Conservation (phyloP, 2,888 invertebrate species). For the Anaspis maculata region DNA sequence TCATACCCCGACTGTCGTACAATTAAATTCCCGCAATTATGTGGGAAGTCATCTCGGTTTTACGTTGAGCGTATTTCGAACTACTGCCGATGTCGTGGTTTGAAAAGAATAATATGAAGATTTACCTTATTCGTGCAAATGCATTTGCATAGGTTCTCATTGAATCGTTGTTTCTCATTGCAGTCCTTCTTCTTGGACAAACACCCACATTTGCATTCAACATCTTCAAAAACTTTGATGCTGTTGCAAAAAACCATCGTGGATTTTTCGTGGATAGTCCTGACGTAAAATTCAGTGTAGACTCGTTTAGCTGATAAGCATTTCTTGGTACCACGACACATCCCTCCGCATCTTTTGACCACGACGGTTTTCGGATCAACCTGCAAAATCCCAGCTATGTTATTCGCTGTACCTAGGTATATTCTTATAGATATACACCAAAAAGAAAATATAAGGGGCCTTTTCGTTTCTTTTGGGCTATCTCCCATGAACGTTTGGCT, state of each 20-base stretch:
- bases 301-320: conserved; percentile 23
- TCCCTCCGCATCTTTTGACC: conserved; percentile 32
- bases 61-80: no score
- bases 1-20: no score
- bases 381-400: no score
- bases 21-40: no score
- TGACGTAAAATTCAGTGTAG: conserved; percentile 23
- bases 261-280: conserved; percentile 15
- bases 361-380: conserved; percentile 30
- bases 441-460: no score
- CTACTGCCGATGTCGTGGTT: no score
- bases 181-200: conserved; percentile 22
- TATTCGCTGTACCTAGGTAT: no score
- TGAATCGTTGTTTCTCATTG: conserved; percentile 25
- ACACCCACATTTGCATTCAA: conserved; percentile 30
- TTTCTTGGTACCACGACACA: conserved; percentile 26
- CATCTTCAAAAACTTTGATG: conserved; percentile 29
- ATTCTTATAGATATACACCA: no score
- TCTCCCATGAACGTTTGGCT: no score
- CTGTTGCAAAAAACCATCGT: conserved; percentile 25
- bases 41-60: no score
- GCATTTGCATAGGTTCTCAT: conserved; percentile 29
- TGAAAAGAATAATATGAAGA: no score
- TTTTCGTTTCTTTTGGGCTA: no score
- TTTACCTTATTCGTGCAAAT: conserved; percentile 27